phyloP scores from a whole-genome alignment of 2,888 invertebrate genomes.

The Drosophila paramelanica region DNA sequence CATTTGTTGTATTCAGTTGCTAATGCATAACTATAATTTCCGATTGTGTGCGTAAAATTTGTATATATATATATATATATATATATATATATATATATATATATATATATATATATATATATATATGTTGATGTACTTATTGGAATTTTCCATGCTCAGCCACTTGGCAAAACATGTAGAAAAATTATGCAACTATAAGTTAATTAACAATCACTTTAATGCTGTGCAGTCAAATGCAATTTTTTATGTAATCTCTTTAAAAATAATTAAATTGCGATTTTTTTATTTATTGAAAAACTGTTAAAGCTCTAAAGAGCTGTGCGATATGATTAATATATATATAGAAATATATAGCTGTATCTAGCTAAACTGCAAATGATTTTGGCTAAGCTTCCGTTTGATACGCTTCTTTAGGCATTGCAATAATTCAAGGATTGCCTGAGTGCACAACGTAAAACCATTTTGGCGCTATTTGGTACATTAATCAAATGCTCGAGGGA shows the following conservation, averaged over 20 bases:
- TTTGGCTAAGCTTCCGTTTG: conserved; percentile 15
- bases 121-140: conserved; percentile 28
- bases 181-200: conserved; percentile 50
- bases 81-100: neutral
- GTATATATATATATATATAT: neutral
- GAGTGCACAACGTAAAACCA: conserved; percentile 29
- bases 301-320: neutral
- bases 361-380: conserved; percentile 17
- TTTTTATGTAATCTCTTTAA: conserved; percentile 17
- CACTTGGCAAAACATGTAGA: conserved; percentile 37
- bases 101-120: neutral
- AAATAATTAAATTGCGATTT: conserved; percentile 10
- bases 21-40: conserved; percentile 64
- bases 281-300: too few relatives aligned
- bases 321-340: conserved; percentile 1
- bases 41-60: conserved; percentile 51
- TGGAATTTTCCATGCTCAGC: conserved; percentile 40
- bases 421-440: conserved; percentile 18
- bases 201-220: conserved; percentile 69
- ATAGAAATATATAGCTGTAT: neutral
- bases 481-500: conserved; percentile 71
- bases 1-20: conserved; percentile 50
- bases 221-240: conserved; percentile 26
- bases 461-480: conserved; percentile 44
- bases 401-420: conserved; percentile 14